Conservation (phyloP, 2,888 invertebrate species). For the Seladonia tumulorum region DNA sequence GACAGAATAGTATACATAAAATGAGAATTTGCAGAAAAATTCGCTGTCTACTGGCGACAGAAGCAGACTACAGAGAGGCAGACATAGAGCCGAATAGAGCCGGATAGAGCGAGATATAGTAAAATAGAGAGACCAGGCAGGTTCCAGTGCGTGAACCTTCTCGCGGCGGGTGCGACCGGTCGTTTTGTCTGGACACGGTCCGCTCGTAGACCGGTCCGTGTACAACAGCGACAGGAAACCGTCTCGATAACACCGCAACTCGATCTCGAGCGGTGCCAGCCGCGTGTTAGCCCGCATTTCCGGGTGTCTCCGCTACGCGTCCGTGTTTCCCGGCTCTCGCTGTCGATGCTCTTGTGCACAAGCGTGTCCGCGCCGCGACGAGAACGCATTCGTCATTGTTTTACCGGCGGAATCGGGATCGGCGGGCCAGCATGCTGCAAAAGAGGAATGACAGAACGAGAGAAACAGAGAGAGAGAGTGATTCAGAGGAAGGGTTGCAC, state of each 20-base stretch:
- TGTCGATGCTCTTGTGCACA: slow-evolving; percentile 36
- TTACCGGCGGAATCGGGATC: slow-evolving; percentile 53
- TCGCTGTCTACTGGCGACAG: background rate
- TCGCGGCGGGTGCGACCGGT: slow-evolving; percentile 13
- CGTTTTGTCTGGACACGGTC: slow-evolving; percentile 31
- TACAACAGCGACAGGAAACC: slow-evolving; percentile 57
- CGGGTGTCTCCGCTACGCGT: slow-evolving; percentile 36
- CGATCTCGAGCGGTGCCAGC: slow-evolving; percentile 63
- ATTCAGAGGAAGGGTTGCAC: slow-evolving; percentile 12
- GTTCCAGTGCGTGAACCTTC: background rate
- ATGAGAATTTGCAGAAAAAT: background rate
- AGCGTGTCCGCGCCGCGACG: slow-evolving; percentile 40
- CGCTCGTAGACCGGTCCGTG: slow-evolving; percentile 34
- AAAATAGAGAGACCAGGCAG: background rate
- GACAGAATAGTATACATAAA: too few relatives aligned
- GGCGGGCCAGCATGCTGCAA: background rate
- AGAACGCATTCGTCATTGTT: slow-evolving; percentile 74
- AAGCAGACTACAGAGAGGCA: background rate
- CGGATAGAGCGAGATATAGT: background rate
- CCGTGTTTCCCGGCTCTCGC: slow-evolving; percentile 14
- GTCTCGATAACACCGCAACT: slow-evolving; percentile 71
- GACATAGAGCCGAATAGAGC: background rate
- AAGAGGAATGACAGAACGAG: background rate
- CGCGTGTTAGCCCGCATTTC: slow-evolving; percentile 63
- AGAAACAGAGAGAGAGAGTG: background rate